A percentile compares a stretch with the other conserved stretches of the same genome.
phyloP scores from a whole-genome alignment of 2,888 invertebrate genomes.

The Thera obeliscata region DNA sequence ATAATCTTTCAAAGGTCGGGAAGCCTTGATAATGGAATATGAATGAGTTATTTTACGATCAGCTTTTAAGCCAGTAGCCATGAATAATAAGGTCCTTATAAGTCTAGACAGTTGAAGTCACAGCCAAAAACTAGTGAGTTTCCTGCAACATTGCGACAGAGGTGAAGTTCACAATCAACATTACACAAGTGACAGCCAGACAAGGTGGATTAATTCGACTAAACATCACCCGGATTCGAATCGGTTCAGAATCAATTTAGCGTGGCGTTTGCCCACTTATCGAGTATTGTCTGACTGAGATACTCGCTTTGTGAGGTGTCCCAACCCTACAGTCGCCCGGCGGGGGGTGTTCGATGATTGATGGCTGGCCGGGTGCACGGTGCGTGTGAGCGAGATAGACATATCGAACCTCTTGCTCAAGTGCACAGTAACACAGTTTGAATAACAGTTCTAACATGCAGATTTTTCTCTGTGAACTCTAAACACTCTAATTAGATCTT shows the following conservation, averaged over 20 bases:
- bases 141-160: slow-evolving; percentile 16
- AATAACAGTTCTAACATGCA: slow-evolving; percentile 1
- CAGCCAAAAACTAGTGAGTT: slow-evolving; percentile 1
- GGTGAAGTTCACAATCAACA: slow-evolving; percentile 32
- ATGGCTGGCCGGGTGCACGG: slow-evolving; percentile 73
- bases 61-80: too few relatives aligned
- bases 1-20: too few relatives aligned
- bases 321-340: slow-evolving; percentile 78
- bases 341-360: slow-evolving; percentile 83
- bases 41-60: too few relatives aligned
- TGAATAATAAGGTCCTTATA: too few relatives aligned
- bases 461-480: slow-evolving; percentile 11
- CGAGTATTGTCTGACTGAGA: slow-evolving; percentile 75
- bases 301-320: slow-evolving; percentile 75
- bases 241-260: slow-evolving; percentile 77
- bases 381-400: slow-evolving; percentile 57
- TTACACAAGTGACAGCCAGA: slow-evolving; percentile 32
- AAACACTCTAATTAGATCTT: neutral
- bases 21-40: too few relatives aligned
- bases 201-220: slow-evolving; percentile 58
- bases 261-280: slow-evolving; percentile 80
- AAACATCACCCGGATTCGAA: slow-evolving; percentile 66
- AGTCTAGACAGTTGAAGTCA: neutral
- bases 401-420: slow-evolving; percentile 58
- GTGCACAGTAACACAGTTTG: slow-evolving; percentile 58